Conservation (phyloP, 2,113 vertebrate species). For the Vanacampus margaritifer region DNA sequence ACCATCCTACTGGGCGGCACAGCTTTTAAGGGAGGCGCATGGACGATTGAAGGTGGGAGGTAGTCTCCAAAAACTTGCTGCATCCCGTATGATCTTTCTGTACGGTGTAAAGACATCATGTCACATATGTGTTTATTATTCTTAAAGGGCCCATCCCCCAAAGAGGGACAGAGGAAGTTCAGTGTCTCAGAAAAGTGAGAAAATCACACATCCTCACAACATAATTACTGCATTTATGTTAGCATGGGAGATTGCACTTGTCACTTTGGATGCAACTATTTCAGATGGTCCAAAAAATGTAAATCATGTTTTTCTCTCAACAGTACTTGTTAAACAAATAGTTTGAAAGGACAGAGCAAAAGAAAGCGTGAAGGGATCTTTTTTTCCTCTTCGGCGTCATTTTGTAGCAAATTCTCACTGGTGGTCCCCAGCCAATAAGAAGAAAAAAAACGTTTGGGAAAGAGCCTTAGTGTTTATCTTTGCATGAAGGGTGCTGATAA, state of each 20-base stretch:
- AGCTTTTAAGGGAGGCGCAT: too few relatives aligned
- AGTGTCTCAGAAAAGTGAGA: not conserved
- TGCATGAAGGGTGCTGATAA: constrained; percentile 3
- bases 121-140: not conserved
- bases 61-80: not conserved
- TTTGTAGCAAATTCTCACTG: not conserved
- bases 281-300: not conserved
- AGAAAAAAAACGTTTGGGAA: not conserved
- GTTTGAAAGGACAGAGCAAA: not conserved
- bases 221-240: not conserved
- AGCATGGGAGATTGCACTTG: not conserved
- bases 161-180: not conserved
- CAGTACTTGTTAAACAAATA: not conserved
- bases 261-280: not conserved
- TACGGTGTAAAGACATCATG: not conserved
- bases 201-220: not conserved
- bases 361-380: too few relatives aligned
- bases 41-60: too few relatives aligned
- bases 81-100: not conserved
- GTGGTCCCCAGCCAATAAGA: not conserved
- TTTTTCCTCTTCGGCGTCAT: not conserved
- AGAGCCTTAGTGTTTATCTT: constrained; percentile 3
- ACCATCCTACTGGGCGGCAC: too few relatives aligned
- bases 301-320: too few relatives aligned
- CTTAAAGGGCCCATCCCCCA: not conserved